Evolutionary conservation across 2,888 invertebrate genomes (phyloP).

Genomic region (Luffia ferchaultella): DNA sequence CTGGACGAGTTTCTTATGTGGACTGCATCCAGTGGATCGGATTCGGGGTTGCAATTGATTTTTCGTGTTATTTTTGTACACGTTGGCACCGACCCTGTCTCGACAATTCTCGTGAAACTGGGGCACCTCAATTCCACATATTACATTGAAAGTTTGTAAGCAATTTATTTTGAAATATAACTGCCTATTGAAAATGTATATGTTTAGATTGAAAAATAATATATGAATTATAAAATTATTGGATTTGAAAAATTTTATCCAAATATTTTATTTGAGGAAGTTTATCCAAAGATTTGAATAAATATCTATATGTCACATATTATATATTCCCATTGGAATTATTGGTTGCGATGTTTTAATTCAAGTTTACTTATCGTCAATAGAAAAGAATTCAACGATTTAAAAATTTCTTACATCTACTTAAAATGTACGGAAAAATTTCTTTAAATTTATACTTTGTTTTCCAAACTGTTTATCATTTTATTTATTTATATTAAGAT

Average conservation of each 20-base stretch:
- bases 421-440: not conserved
- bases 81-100: constrained; percentile 38
- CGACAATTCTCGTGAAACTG: constrained; percentile 1
- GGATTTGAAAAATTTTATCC: not conserved
- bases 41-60: constrained; percentile 39
- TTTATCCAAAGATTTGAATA: not conserved
- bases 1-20: not conserved
- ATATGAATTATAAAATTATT: not conserved
- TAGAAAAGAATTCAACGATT: not conserved
- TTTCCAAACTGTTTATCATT: too few species aligned
- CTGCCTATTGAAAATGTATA: not conserved
- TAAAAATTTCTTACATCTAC: not conserved
- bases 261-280: not conserved
- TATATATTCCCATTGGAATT: not conserved
- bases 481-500: not conserved
- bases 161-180: not conserved
- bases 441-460: too few species aligned
- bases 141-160: not conserved
- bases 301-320: too few species aligned
- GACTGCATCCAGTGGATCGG: not conserved
- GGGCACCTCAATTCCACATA: not conserved
- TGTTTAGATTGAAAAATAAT: not conserved
- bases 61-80: constrained; percentile 49
- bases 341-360: not conserved
- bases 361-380: not conserved